phyloP scores from a whole-genome alignment of 2,888 invertebrate genomes.

The Athalia cordata region DNA sequence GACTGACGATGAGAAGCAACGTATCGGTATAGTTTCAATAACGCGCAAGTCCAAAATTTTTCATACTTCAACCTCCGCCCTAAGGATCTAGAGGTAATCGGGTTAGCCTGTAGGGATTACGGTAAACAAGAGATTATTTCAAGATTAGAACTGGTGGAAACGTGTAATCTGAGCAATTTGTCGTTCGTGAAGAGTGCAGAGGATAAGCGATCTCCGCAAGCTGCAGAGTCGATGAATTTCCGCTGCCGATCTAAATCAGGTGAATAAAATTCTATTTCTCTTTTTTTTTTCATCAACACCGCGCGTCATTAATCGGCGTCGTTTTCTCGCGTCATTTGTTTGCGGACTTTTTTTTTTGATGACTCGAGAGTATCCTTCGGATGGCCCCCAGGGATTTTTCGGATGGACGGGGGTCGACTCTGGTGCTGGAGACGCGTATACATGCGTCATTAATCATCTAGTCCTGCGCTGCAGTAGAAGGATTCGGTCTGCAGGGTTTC shows the following conservation, averaged over 20 bases:
- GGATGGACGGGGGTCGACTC: conserved; percentile 19
- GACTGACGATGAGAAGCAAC: too few relatives aligned
- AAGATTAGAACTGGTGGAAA: conserved; percentile 30
- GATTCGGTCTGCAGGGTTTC: conserved; percentile 8
- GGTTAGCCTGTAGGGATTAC: conserved; percentile 53
- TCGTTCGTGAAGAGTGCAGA: not conserved
- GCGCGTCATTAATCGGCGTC: conserved; percentile 39
- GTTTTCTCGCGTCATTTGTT: conserved; percentile 45
- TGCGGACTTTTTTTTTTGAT: not conserved
- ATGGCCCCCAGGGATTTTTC: conserved; percentile 34
- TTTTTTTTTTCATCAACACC: not conserved
- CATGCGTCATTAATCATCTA: conserved; percentile 62
- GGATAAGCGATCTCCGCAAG: not conserved
- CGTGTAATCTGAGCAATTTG: conserved; percentile 32
- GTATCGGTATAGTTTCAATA: too few relatives aligned
- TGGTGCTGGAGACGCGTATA: not conserved
- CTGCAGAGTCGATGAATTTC: too few relatives aligned
- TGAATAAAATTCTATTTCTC: not conserved
- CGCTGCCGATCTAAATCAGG: not conserved
- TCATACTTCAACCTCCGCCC: not conserved
- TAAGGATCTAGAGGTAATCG: conserved; percentile 54
- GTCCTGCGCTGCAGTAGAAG: conserved; percentile 44
- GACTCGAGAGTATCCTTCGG: conserved; percentile 5
- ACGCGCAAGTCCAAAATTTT: not conserved
- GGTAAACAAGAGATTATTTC: conserved; percentile 61